Evolutionary conservation across 2,113 vertebrate species (phyloP).

Genomic region (Euleptes europaea): DNA sequence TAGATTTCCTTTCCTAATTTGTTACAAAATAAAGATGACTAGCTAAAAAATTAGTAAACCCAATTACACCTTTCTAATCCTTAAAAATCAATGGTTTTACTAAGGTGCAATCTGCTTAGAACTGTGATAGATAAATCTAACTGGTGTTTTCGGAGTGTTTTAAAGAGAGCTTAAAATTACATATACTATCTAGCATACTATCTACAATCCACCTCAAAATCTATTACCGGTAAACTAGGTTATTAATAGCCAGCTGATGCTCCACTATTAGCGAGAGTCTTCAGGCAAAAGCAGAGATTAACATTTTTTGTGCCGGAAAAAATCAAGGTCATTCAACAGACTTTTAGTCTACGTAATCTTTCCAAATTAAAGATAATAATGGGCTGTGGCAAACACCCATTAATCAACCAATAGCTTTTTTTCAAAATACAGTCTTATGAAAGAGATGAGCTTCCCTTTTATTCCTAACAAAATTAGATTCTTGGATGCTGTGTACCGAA

Average conservation of each 20-base stretch:
- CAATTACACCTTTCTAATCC: no score
- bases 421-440: conserved; percentile 36
- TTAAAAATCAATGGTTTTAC: no score
- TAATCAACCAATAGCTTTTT: conserved; percentile 31
- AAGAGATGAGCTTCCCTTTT: conserved; percentile 29
- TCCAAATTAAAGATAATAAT: conserved; percentile 60
- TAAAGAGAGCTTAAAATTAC: background rate
- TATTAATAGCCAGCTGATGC: background rate
- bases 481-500: conserved; percentile 9
- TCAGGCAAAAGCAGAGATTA: conserved; percentile 61
- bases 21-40: no score
- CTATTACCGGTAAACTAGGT: background rate
- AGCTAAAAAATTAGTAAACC: no score
- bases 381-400: conserved; percentile 44
- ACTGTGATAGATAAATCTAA: background rate
- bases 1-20: no score
- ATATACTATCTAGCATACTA: background rate
- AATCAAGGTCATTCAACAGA: conserved; percentile 48
- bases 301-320: conserved; percentile 57
- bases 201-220: background rate
- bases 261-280: conserved; percentile 26
- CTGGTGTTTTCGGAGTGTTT: background rate
- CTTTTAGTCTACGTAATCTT: conserved; percentile 37
- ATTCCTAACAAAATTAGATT: conserved; percentile 27
- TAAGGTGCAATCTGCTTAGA: no score